These are phyloP conservation scores for Neosilurus hyrtlii DNA, from an alignment of 2,797 vertebrate species.

Conservation along the genomic window DNA sequence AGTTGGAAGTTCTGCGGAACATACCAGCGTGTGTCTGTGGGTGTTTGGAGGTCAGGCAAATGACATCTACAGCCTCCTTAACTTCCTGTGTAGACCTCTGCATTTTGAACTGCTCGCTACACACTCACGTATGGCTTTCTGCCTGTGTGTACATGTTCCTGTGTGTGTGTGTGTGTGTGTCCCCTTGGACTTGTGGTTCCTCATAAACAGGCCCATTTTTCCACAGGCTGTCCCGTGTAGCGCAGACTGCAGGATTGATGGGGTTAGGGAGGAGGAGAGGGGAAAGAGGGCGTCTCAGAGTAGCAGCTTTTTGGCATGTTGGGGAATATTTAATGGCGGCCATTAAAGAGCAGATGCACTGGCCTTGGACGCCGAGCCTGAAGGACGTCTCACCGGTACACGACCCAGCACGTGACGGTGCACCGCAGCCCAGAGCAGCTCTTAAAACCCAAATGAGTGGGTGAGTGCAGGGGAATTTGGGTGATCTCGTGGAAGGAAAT, in stretches of 20 bases:
- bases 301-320: constrained; percentile 56
- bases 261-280: constrained; percentile 44
- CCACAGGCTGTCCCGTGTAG: constrained; percentile 41
- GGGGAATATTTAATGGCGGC: constrained; percentile 55
- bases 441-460: constrained; percentile 22
- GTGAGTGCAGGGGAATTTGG: constrained; percentile 4
- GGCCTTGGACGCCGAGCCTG: constrained; percentile 54
- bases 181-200: constrained; percentile 39
- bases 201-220: constrained; percentile 49
- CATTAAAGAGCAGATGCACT: constrained; percentile 63
- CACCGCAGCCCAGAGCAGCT: constrained; percentile 25
- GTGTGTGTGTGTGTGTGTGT: not conserved
- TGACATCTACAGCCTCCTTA: constrained; percentile 1
- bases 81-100: constrained; percentile 27
- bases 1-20: constrained; percentile 41
- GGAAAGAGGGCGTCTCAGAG: constrained; percentile 20
- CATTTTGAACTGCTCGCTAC: constrained; percentile 19
- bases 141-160: constrained; percentile 23
- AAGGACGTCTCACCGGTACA: constrained; percentile 62
- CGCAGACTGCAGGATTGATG: constrained; percentile 50
- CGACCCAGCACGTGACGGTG: constrained; percentile 42
- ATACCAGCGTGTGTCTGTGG: constrained; percentile 27
- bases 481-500: not conserved
- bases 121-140: constrained; percentile 35
- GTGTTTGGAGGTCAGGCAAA: constrained; percentile 44